These are phyloP conservation scores for Pyrgus malvae DNA, from an alignment of 2,888 invertebrate genomes.

Conservation along the genomic window DNA sequence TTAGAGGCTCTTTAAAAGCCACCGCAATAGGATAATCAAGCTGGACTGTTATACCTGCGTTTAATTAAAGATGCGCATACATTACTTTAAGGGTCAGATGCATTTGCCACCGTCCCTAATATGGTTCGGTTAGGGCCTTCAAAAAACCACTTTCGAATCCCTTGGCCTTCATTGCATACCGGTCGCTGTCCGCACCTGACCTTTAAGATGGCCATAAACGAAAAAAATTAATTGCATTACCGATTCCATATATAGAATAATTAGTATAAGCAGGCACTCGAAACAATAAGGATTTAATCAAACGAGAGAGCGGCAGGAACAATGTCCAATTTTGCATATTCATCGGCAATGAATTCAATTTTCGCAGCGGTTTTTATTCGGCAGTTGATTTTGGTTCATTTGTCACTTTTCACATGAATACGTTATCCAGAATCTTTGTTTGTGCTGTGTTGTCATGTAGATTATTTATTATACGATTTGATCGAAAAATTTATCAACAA, in stretches of 20 bases:
- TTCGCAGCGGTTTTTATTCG: conserved; percentile 65
- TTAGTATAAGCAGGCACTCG: conserved; percentile 47
- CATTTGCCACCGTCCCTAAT: too few relatives aligned
- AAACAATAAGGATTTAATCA: conserved; percentile 23
- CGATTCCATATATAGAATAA: too few relatives aligned
- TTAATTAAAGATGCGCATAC: too few relatives aligned
- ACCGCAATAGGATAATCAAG: conserved; percentile 34
- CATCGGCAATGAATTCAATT: conserved; percentile 72
- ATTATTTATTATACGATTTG: conserved; percentile 1
- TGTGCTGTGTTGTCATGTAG: conserved; percentile 29
- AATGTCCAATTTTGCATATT: conserved; percentile 71
- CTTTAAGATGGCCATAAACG: too few relatives aligned
- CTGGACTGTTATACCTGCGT: conserved; percentile 27
- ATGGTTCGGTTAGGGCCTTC: too few relatives aligned
- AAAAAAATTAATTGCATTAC: too few relatives aligned
- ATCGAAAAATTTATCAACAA: conserved; percentile 4
- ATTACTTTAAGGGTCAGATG: too few relatives aligned
- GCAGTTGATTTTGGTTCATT: conserved; percentile 72
- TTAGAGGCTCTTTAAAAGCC: too few relatives aligned
- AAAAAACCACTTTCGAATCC: too few relatives aligned
- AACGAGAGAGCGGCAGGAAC: conserved; percentile 49
- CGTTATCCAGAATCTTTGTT: conserved; percentile 42
- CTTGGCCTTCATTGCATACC: too few relatives aligned
- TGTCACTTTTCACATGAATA: conserved; percentile 62
- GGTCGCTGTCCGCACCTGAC: too few relatives aligned